Percentiles rank a stretch among this genome's conserved stretches.
These are phyloP conservation scores for Euura saliciscinereae DNA, from an alignment of 1,140 invertebrate species.

Conservation along the genomic window DNA sequence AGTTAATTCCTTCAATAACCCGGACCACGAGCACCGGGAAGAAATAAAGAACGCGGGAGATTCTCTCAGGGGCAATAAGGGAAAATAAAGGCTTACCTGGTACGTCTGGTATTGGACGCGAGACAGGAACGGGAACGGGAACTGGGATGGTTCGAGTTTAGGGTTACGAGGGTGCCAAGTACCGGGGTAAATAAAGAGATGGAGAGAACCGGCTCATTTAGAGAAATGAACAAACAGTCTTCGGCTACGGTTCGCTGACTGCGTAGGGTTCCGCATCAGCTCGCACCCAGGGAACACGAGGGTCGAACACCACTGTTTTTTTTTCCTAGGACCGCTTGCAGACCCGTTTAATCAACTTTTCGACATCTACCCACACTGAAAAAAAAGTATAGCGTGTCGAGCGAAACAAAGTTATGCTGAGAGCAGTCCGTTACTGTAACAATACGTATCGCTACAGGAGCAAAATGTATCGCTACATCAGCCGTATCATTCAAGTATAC, in stretches of 20 bases:
- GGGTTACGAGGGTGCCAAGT: slow-evolving; percentile 14
- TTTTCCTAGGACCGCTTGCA: too few relatives aligned
- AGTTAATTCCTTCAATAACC: too few relatives aligned
- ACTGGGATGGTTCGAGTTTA: not conserved
- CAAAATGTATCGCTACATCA: too few relatives aligned
- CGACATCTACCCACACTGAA: too few relatives aligned
- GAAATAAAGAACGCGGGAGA: too few relatives aligned
- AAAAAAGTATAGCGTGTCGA: slow-evolving; percentile 24
- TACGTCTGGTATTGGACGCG: not conserved
- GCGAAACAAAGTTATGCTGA: too few relatives aligned
- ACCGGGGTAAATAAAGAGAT: slow-evolving; percentile 30
- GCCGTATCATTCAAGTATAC: too few relatives aligned
- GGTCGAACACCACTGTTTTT: not conserved
- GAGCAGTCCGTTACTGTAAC: too few relatives aligned
- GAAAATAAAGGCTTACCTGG: not conserved
- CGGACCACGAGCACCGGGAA: not conserved
- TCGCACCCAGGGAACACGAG: not conserved
- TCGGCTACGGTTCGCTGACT: not conserved
- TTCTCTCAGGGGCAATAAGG: not conserved
- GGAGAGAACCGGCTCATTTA: slow-evolving; percentile 27
- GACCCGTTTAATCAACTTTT: slow-evolving; percentile 37
- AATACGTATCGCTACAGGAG: too few relatives aligned
- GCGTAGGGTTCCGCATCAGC: not conserved
- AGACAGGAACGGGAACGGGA: slow-evolving; percentile 9
- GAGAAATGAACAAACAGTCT: slow-evolving; percentile 30